These are phyloP conservation scores for Mycteria americana DNA, from an alignment of 2,797 vertebrate genomes.

Conservation along the genomic window DNA sequence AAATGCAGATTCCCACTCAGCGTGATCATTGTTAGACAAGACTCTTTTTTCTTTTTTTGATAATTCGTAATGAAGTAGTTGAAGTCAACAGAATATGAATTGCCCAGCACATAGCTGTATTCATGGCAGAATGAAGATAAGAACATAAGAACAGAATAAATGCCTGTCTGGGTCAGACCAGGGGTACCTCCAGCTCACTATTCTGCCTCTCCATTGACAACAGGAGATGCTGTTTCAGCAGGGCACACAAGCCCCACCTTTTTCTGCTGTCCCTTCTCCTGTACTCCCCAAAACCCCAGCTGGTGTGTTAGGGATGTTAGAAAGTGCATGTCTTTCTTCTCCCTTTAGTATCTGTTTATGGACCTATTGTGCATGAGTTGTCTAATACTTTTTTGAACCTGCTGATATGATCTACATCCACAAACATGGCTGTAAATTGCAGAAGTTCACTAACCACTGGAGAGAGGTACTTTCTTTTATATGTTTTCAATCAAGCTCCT, in stretches of 20 bases:
- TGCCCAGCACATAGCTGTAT: not conserved
- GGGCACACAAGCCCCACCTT: fast-evolving
- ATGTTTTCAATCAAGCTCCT: not conserved
- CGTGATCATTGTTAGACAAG: not conserved
- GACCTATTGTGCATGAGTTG: not conserved
- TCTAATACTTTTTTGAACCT: not conserved
- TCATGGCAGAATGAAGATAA: not conserved
- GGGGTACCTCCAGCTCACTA: not conserved
- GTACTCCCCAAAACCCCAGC: not conserved
- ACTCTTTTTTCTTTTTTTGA: not conserved
- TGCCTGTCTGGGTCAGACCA: not conserved
- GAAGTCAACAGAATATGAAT: not conserved
- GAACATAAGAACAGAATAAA: not conserved
- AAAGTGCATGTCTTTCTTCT: not conserved
- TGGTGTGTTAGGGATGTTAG: not conserved
- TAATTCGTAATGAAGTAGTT: not conserved
- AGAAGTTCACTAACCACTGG: not conserved
- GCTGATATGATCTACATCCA: not conserved
- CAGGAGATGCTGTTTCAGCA: not conserved
- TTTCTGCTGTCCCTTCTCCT: not conserved
- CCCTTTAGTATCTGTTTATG: not conserved
- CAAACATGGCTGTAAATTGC: not conserved
- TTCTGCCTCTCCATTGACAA: not conserved
- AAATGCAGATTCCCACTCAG: not conserved
- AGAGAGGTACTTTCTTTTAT: not conserved